phyloP scores from a whole-genome alignment of 2,113 vertebrate species.

The Clarias magur region DNA sequence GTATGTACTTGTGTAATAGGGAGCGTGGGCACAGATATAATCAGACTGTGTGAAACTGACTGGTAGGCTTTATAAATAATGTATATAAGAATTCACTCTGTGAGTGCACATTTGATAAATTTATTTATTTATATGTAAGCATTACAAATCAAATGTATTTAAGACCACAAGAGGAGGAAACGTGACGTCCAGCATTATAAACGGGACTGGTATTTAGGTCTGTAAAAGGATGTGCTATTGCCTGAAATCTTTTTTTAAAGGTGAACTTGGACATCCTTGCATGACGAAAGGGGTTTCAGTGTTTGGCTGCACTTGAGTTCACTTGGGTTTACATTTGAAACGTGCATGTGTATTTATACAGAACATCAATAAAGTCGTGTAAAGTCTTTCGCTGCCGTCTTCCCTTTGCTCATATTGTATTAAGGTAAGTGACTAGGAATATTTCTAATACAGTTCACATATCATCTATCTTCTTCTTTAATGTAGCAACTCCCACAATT shows the following conservation, averaged over 20 bases:
- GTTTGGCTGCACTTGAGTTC: constrained; percentile 98
- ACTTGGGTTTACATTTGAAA: constrained; percentile 99
- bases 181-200: constrained; percentile 77
- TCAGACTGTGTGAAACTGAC: constrained; percentile 75
- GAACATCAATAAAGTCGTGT: constrained; percentile 98
- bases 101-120: constrained; percentile 99
- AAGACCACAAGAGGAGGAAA: constrained; percentile 81
- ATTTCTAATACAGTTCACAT: neutral
- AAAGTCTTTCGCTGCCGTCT: constrained; percentile 79
- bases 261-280: constrained; percentile 86
- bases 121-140: constrained; percentile 99
- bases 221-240: constrained; percentile 78
- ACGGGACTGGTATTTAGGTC: constrained; percentile 74
- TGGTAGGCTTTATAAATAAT: constrained; percentile 96
- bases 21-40: constrained; percentile 19
- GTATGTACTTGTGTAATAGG: constrained; percentile 72
- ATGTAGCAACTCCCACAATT: neutral
- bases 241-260: constrained; percentile 73
- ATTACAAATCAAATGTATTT: constrained; percentile 87
- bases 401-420: neutral
- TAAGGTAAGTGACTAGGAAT: neutral
- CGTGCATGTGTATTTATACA: constrained; percentile 99
- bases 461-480: no score
- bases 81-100: constrained; percentile 99
- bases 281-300: constrained; percentile 87